These are phyloP conservation scores for Ochlodes sylvanus DNA, from an alignment of 2,888 invertebrate species.

Conservation along the genomic window DNA sequence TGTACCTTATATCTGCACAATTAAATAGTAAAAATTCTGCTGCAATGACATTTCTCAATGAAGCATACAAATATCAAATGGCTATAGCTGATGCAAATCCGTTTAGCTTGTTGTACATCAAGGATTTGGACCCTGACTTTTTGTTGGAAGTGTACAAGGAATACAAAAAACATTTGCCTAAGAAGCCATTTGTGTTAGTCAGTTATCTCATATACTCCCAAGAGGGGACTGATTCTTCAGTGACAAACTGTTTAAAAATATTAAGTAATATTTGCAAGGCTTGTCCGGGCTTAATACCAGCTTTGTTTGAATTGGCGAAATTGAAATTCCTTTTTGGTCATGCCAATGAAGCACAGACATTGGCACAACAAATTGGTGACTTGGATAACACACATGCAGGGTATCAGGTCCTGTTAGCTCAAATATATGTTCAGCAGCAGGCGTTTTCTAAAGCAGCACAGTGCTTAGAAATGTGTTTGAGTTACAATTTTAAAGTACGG, in stretches of 20 bases:
- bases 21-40: constrained; percentile 82
- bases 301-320: constrained; percentile 90
- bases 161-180: constrained; percentile 90
- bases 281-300: constrained; percentile 91
- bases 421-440: constrained; percentile 90
- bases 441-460: constrained; percentile 92
- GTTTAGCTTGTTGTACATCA: constrained; percentile 91
- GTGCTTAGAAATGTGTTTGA: constrained; percentile 94
- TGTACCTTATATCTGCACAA: constrained; percentile 89
- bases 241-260: constrained; percentile 86
- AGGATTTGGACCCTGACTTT: constrained; percentile 93
- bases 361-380: constrained; percentile 90
- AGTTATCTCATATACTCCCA: constrained; percentile 72
- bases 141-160: constrained; percentile 91
- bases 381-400: constrained; percentile 92
- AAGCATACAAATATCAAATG: constrained; percentile 84
- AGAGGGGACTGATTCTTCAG: constrained; percentile 76
- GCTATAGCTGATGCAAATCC: constrained; percentile 77
- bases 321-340: constrained; percentile 93
- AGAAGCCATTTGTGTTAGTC: constrained; percentile 81
- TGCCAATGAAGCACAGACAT: constrained; percentile 87
- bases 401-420: constrained; percentile 93
- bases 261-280: constrained; percentile 90
- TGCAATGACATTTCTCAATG: constrained; percentile 85
- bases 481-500: constrained; percentile 96